These are phyloP conservation scores for Suillia variegata DNA, from an alignment of 2,888 invertebrate genomes.

Conservation along the genomic window DNA sequence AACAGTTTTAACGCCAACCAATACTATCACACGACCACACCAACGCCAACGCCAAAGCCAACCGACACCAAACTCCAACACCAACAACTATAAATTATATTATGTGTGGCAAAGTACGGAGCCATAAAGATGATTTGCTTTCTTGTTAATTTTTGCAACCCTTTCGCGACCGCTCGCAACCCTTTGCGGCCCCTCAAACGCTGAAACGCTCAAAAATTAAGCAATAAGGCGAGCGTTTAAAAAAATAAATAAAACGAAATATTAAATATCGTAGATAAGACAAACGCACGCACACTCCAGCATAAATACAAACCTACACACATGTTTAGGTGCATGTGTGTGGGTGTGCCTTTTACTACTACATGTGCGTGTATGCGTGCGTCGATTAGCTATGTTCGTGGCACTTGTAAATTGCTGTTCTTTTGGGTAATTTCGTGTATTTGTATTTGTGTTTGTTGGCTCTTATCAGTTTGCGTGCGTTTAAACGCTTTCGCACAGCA, in stretches of 20 bases:
- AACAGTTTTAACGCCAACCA: background rate
- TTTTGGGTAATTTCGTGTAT: background rate
- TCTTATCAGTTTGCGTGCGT: slow-evolving; percentile 1
- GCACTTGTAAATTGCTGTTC: background rate
- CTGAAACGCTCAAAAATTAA: background rate
- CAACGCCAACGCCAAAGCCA: background rate
- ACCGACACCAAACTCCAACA: background rate
- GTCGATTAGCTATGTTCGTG: background rate
- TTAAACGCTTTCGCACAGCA: background rate
- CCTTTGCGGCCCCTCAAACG: background rate
- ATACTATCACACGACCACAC: background rate
- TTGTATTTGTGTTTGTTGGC: background rate
- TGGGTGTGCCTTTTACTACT: background rate
- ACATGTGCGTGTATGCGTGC: background rate
- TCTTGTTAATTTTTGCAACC: background rate
- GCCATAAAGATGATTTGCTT: slow-evolving; percentile 15
- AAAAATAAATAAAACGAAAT: background rate
- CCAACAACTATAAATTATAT: slow-evolving; percentile 18
- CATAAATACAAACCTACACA: background rate
- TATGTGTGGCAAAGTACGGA: background rate
- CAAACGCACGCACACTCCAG: background rate
- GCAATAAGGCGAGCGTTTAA: background rate
- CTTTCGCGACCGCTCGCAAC: background rate
- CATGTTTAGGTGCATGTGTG: background rate
- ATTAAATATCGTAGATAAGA: background rate